These are phyloP conservation scores for Ips nitidus DNA, from an alignment of 1,140 invertebrate species.

Conservation along the genomic window DNA sequence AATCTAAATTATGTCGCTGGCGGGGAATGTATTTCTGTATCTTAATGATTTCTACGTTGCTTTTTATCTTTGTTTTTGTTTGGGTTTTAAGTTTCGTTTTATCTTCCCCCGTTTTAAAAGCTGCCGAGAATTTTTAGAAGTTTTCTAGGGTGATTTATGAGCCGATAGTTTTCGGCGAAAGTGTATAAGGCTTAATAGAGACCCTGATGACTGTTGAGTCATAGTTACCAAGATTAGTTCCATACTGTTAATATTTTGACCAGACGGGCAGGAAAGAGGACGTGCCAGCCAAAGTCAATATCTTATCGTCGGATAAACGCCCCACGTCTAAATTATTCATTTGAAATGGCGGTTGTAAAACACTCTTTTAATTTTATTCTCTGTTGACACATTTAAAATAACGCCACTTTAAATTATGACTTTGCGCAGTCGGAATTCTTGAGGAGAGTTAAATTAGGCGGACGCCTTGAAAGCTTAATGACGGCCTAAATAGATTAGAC, in stretches of 20 bases:
- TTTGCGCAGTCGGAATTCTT: conserved; percentile 16
- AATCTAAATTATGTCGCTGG: conserved; percentile 31
- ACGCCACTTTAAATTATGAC: conserved; percentile 16
- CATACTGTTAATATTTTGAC: no score
- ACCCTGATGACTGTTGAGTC: no score
- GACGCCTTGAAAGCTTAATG: conserved; percentile 19
- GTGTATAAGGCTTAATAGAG: no score
- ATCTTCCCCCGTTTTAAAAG: conserved; percentile 24
- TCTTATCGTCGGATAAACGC: neutral
- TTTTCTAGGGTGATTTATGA: conserved; percentile 23
- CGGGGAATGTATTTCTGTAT: conserved; percentile 24
- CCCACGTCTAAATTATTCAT: conserved; percentile 16
- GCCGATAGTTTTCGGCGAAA: no score
- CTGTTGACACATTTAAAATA: conserved; percentile 22
- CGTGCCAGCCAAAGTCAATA: no score
- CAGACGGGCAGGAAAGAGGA: no score
- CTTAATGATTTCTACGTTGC: conserved; percentile 26
- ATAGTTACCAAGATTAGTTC: no score
- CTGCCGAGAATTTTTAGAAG: conserved; percentile 21
- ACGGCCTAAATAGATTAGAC: conserved; percentile 12
- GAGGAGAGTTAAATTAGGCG: conserved; percentile 21
- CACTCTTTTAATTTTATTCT: conserved; percentile 17
- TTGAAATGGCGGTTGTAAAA: conserved; percentile 14
- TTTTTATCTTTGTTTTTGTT: conserved; percentile 35
- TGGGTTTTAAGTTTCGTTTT: conserved; percentile 29